Conservation (phyloP, 2,113 vertebrate species). For the Ictalurus furcatus region DNA sequence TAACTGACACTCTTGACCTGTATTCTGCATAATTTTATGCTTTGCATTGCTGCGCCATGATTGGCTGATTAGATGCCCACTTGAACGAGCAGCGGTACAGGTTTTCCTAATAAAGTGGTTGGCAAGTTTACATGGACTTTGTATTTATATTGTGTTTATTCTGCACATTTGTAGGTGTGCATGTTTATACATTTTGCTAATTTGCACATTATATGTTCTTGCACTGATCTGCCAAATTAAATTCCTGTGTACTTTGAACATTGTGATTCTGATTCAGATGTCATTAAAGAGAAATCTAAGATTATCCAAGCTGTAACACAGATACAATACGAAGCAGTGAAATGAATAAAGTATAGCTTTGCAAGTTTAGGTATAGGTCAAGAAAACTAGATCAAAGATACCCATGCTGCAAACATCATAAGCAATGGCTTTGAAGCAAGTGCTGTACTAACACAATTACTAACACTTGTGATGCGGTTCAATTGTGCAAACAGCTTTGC, state of each 20-base stretch:
- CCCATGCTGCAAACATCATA: conserved; percentile 8
- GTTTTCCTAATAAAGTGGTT: not conserved
- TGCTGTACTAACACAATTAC: conserved; percentile 22
- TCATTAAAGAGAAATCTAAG: not conserved
- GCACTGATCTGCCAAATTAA: not conserved
- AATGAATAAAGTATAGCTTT: not conserved
- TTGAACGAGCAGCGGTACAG: not conserved
- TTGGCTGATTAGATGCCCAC: not conserved
- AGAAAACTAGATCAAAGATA: conserved; percentile 23
- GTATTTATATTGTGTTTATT: not conserved
- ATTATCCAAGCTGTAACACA: not conserved
- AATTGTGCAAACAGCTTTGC: conserved; percentile 9
- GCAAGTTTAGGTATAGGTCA: not conserved
- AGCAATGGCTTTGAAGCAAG: conserved; percentile 24
- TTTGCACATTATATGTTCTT: not conserved
- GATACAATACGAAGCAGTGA: not conserved
- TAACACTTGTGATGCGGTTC: conserved; percentile 7
- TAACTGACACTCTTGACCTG: not conserved
- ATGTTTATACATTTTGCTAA: not conserved
- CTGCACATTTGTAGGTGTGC: not conserved
- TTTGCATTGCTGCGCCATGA: not conserved
- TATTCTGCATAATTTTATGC: not conserved
- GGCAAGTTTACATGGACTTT: not conserved
- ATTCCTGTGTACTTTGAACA: not conserved
- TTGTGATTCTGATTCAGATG: not conserved